Evolutionary conservation across 2,113 vertebrate species (phyloP), one percentile per base, ranked within the genome.

Genomic region (Litocranius walleri): DNA sequence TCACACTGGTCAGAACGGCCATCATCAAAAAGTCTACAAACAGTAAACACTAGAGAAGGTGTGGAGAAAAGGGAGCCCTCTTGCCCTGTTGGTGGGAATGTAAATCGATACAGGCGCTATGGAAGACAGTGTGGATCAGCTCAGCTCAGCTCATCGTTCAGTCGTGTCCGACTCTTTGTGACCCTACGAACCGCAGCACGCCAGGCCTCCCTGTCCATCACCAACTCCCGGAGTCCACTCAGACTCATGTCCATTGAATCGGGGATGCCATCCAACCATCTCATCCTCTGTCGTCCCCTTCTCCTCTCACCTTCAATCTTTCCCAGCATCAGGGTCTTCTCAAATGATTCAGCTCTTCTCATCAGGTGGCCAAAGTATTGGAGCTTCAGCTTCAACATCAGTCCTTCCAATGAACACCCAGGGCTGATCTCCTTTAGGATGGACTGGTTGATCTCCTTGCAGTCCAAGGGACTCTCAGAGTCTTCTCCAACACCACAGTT

Each of bases 181-280:
- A 11, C 8, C 2, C 17, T 1, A 21, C 36, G 17, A 21, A 36
- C 17, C 1, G 0, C 17, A 36, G 64, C 33, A 36, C 8, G 0
- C 33, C 33, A 67, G 33, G 64, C 64, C 17, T 67, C 64, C 33
- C 33, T 21, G 64, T 36, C 33, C 64, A 67, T 36, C 64, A 67
- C 33, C 64, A 67, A 5, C 33, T 67, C 64, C 33, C 0, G 1
- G 17, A 67, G 64, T 67, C 10, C 0, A 19, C 33, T 4, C 64
- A 36, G 36, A 67, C 33, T 36, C 64, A 67, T 21, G 17, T 67
- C 64, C 64, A 67, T 36, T 36, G 64, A 36, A 4, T 36, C 4
- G 0, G 64, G 17, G 64, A 19, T 67, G 33, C 33, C 33, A 19
- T 10, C 33, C 33, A 36, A 5, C 64, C 33, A 36, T 36, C 17